Evolutionary conservation across 2,888 invertebrate genomes (phyloP).

Genomic region (Pedicia rivosa): DNA sequence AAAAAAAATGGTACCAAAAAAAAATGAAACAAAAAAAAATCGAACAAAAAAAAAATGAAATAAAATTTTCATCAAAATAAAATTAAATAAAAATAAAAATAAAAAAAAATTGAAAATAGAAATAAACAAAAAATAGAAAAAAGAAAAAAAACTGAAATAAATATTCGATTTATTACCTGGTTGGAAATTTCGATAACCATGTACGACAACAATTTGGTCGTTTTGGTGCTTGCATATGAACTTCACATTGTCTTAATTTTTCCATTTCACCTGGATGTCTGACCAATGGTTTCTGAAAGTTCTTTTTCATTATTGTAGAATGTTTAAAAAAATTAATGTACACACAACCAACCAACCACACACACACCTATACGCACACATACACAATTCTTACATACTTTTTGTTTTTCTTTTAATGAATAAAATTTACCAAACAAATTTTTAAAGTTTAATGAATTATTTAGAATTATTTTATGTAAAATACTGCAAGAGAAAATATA

Average conservation of each 20-base stretch:
- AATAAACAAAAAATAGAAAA: constrained; percentile 23
- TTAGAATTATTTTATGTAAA: too few relatives aligned
- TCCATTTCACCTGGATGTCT: constrained; percentile 64
- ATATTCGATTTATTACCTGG: constrained; percentile 47
- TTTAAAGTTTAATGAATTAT: not conserved
- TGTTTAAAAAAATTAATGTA: too few relatives aligned
- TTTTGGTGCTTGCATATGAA: constrained; percentile 67
- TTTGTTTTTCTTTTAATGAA: not conserved
- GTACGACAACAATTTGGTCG: constrained; percentile 81
- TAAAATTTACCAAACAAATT: not conserved
- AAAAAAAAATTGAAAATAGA: constrained; percentile 16
- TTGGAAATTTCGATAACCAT: constrained; percentile 91
- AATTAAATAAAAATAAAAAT: constrained; percentile 9
- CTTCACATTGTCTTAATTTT: constrained; percentile 79
- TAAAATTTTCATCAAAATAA: constrained; percentile 10
- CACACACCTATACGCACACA: too few relatives aligned
- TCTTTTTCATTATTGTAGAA: too few relatives aligned
- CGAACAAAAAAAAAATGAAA: constrained; percentile 7
- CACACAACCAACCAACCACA: too few relatives aligned
- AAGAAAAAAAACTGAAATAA: constrained; percentile 24
- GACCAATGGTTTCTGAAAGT: constrained; percentile 74
- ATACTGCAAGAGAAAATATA: too few relatives aligned
- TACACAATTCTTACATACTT: too few relatives aligned
- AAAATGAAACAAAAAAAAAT: constrained; percentile 8
- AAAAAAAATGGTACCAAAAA: not conserved